phyloP scores from a whole-genome alignment of 2,888 invertebrate species.

The Tipula lateralis region DNA sequence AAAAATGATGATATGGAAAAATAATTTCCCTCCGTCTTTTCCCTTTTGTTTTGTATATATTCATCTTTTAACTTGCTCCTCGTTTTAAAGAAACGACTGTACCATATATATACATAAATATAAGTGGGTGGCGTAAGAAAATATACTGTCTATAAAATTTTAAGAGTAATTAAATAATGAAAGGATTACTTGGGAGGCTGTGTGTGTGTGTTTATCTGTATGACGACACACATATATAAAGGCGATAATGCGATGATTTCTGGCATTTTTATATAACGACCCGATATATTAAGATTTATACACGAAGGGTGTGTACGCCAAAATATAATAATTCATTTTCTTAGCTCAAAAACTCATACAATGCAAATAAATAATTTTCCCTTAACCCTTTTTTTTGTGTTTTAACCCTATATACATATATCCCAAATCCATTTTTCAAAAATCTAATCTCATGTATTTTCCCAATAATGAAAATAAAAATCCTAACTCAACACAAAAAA shows the following conservation, averaged over 20 bases:
- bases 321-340: neutral
- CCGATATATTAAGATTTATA: neutral
- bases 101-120: neutral
- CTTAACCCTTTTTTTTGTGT: neutral
- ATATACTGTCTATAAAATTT: neutral
- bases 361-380: neutral
- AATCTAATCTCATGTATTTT: neutral
- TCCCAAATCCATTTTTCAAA: neutral
- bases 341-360: neutral
- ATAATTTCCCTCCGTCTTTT: constrained; percentile 11
- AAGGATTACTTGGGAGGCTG: neutral
- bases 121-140: neutral
- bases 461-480: neutral
- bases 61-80: neutral
- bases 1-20: constrained; percentile 24
- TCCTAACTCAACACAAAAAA: neutral
- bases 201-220: neutral
- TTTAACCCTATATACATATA: neutral
- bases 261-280: neutral
- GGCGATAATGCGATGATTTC: constrained; percentile 11
- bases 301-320: neutral
- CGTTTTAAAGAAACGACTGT: neutral
- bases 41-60: neutral
- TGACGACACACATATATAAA: neutral
- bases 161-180: neutral